phyloP scores from a whole-genome alignment of 2,113 vertebrate genomes.

The Sebastes fasciatus region DNA sequence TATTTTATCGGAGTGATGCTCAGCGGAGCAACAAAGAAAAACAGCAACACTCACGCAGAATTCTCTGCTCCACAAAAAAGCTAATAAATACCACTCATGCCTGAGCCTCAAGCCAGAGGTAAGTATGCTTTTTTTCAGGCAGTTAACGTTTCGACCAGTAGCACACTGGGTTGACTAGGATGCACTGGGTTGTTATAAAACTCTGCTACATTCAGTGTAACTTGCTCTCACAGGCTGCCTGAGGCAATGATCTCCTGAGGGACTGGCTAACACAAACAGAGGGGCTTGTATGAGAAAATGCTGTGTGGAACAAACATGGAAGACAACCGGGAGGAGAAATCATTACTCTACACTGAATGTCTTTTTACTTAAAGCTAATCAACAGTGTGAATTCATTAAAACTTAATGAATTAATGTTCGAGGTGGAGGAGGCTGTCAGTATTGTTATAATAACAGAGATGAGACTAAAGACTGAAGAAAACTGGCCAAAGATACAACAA shows the following conservation, averaged over 20 bases:
- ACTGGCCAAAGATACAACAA: neutral
- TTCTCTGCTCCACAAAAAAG: neutral
- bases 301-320: neutral
- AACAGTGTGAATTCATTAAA: neutral
- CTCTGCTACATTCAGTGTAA: neutral
- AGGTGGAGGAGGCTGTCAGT: neutral
- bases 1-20: neutral
- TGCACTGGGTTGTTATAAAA: constrained; percentile 17
- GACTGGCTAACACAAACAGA: constrained; percentile 50
- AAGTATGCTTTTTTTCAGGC: constrained; percentile 12
- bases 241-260: constrained; percentile 33
- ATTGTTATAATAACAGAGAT: neutral
- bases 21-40: neutral
- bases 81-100: neutral
- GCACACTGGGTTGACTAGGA: neutral
- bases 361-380: neutral
- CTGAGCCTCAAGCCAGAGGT: neutral
- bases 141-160: constrained; percentile 7
- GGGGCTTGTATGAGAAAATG: neutral
- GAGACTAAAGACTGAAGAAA: neutral
- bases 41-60: neutral
- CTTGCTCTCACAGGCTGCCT: constrained; percentile 37
- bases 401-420: neutral
- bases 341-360: neutral
- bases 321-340: constrained; percentile 9